Base-by-base conservation (phyloP, 2,888 invertebrate genomes). In the Pandemis corylana region DNA sequence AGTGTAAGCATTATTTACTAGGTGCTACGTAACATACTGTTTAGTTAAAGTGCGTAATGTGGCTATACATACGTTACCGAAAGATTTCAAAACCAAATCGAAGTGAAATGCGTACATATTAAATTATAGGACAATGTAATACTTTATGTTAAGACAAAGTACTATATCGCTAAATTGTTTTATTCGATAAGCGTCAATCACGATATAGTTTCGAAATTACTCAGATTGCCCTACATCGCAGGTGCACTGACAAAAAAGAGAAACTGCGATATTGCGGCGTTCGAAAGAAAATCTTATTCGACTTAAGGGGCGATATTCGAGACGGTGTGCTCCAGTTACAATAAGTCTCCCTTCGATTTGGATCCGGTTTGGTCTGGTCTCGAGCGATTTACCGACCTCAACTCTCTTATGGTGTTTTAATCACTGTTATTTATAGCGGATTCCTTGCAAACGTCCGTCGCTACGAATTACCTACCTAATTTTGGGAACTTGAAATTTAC, bases 301-400 rank as follows among this genome's bases (percentile, higher is more conserved):
- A 89, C 89, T 84, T 89, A 91, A 91, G 92, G 93, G 92, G 90
- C 92, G 93, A 92, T 88, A 94, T 91, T 90, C 90, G 92, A 94
- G 91, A 87, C 89, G 87, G 88, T 81, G 84, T 92, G 94, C 93
- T 94, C 94, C 92, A 94, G 93, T 94, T 94, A 91, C 93, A 88
- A 90, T 89, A 88, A 88, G 88, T 88, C 88, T 89, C 91, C 92
- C 90, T 87, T 87, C 81, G 87, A 87, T 89, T 90, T 87, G 90
- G 87, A 93, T 92, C 94, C 93, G 93, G 93, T 93, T 92, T 85
- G 87, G 84, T 90, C 89, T 87, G 85, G 90, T 92, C 91, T 90
- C 89, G 85, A 87, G 87, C 85, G 86, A 87, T 87, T 83, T 79
- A 82, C 82, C 82, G 85, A 88, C 90, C 88, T 90, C 88, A 89